Conservation (phyloP, 1,140 invertebrate genomes). For the Apis mellifera region Amel_HAv3.1 CM009945.2:2322001-2322500, state of each 20-base stretch:
- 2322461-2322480: slow-evolving; percentile 34
- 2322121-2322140: neutral
- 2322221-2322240: slow-evolving; percentile 7
- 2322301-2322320: neutral
- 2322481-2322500: slow-evolving; percentile 29
- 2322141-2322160: neutral
- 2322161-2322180: neutral
- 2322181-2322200: neutral
- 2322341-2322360: slow-evolving; percentile 56
- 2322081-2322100: too few relatives aligned
- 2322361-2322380: slow-evolving; percentile 75
- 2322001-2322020: too few relatives aligned
- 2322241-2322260: slow-evolving; percentile 4
- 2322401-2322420: slow-evolving; percentile 77
- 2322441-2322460: slow-evolving; percentile 74
- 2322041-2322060: too few relatives aligned
- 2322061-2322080: too few relatives aligned
- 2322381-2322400: slow-evolving; percentile 76
- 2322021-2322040: too few relatives aligned
- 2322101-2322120: too few relatives aligned
- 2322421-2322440: slow-evolving; percentile 78
- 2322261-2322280: slow-evolving; percentile 33
- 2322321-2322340: slow-evolving; percentile 41
- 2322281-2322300: neutral
- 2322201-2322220: neutral